Evolutionary conservation across 2,888 invertebrate species (phyloP), one percentile per base, ranked within the genome.

Genomic region (Patella depressa): DNA sequence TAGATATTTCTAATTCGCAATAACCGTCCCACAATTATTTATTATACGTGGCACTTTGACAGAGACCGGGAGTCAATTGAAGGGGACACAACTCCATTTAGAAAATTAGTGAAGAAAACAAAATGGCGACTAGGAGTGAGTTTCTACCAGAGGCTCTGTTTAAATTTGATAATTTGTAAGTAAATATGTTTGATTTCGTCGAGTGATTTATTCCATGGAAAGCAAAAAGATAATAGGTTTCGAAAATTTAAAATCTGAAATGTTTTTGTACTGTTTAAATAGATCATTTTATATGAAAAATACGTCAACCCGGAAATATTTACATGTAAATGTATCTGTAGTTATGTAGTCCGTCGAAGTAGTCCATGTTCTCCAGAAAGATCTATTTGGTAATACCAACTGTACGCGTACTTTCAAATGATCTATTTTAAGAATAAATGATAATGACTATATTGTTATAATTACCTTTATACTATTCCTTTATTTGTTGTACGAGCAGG

Each of bases 131-230:
- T 1, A 74, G 78, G 65, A 81, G 79, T 72, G 79, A 78, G 73
- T 80, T 85, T 69, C 72, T 84, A 73, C 84, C 85, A n/a, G 81
- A 84, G 57, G 83, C 85, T 45, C 71, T 86, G 55, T 86, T 86
- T 74, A 86, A 85, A 77, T 85, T 87, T 77, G 86, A 86, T 73
- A 83, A 85, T 79, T 78, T 87, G 87, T 87, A 81, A 85, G 87
- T 86, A 81, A 34, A 19, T 73, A 11, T 65, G 24, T 24, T 65
- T 12, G 11, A 24, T 65, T 65, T 65, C 14, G 19, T 75, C 17
- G 75, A 72, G 65, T 71, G 19, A 53, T 19, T 45, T 45, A 45
- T 45, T 45, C 45, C 57, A 75, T 78, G 70, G 69, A 14, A 45
- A 54, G 9, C 45, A 7, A 9, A 45, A 45, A 45, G 7, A 45